Evolutionary conservation across 2,113 vertebrate species (phyloP).

Genomic region (Shinisaurus crocodilurus): DNA sequence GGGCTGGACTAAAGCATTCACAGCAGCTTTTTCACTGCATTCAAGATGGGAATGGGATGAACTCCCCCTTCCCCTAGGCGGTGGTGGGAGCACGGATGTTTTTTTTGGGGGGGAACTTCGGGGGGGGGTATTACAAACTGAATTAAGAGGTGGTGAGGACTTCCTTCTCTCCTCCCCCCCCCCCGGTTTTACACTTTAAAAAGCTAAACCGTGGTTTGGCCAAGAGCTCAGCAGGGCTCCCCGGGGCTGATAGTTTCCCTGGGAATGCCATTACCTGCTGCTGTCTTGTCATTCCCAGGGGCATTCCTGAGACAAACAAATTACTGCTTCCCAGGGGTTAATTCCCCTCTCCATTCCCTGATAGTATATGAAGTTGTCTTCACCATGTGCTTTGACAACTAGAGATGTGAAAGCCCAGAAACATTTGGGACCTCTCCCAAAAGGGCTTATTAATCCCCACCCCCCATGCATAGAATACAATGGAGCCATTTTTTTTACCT

Average conservation of each 20-base stretch:
- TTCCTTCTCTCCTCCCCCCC: background rate
- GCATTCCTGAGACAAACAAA: background rate
- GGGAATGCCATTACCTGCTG: background rate
- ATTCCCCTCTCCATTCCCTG: background rate
- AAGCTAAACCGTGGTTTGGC: background rate
- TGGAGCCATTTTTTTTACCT: background rate
- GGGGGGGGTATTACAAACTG: too few species aligned
- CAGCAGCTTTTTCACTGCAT: background rate
- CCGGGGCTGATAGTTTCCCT: background rate
- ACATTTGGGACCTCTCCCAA: background rate
- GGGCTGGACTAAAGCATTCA: background rate
- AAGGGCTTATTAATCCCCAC: too few species aligned
- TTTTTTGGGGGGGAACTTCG: too few species aligned
- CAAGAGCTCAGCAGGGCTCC: background rate
- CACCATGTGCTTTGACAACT: background rate
- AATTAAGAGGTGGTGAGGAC: too few species aligned
- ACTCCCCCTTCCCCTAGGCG: too few species aligned
- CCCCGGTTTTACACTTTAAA: background rate
- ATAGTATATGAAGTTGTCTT: background rate
- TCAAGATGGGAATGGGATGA: too few species aligned
- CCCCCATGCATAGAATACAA: background rate
- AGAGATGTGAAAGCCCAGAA: background rate
- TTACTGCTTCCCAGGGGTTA: background rate
- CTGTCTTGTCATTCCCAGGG: background rate
- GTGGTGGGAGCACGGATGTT: too few species aligned